Base-by-base conservation (phyloP, 2,797 vertebrate genomes). In the Paedocypris micromegethes region DNA sequence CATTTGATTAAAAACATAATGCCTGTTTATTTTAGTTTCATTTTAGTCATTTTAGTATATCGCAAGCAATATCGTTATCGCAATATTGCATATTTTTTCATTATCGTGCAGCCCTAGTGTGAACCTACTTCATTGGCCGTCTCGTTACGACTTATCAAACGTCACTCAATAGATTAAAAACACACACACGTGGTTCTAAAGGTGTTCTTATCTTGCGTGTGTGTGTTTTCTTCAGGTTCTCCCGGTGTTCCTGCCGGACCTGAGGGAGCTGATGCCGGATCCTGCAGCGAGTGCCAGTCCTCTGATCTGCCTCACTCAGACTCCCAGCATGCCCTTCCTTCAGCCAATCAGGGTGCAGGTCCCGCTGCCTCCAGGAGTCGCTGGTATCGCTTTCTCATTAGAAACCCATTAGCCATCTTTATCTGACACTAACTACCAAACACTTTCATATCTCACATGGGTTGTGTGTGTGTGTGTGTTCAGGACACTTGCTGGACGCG, bases 291-390 rank as follows among this genome's bases (percentile, higher is more conserved):
- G 81, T 0, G 86, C 86, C 23, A 92, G 94, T 66, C 91, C 94
- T 38, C 80, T 99, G 8, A 87, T 99, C 60, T 92, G 87, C 79
- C 91, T 99, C 64, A 91, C 91, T 3, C 95, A 98, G 86, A 90
- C 82, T 56, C 86, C 92, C 45, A 77, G 71, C 2, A 72, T 81
- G 42, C 69, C 88, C 77, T 99, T 98, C 81, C 90, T 99, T 47
- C 89, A 79, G 44, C 94, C 94, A 4, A 83, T 99, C 67, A 95
- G 85, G 72, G 91, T 99, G 76, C 97, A 98, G 85, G 84, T 99
- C 49, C 95, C 96, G 0, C 84, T 99, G 72, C 97, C 97, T 0
- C 73, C 87, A 0, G 94, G 94, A 2, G 47, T 97, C 72, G 92
- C 90, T 83, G 94, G 97, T 99, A 82, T 5, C 49, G 9, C 3